A percentile compares a stretch with the other conserved stretches of the same genome.
phyloP scores from a whole-genome alignment of 2,113 vertebrate genomes.

The Cephalopholis sonnerati region DNA sequence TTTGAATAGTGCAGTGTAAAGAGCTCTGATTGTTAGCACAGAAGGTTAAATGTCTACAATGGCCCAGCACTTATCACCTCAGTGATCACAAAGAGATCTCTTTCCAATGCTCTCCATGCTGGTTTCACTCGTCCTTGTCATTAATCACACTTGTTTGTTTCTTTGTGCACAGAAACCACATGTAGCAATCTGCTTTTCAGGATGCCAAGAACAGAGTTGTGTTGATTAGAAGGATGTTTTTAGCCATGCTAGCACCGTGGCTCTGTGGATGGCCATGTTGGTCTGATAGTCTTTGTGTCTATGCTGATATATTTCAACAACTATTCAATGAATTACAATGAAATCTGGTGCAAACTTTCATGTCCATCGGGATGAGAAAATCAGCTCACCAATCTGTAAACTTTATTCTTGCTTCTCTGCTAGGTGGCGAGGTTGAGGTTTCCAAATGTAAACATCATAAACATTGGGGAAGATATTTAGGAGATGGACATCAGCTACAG shows the following conservation, averaged over 20 bases:
- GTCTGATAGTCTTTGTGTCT: not conserved
- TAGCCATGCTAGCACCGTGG: not conserved
- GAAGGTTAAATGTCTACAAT: conserved; percentile 20
- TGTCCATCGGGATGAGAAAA: too few species aligned
- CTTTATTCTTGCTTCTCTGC: too few species aligned
- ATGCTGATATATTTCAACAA: too few species aligned
- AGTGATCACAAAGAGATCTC: not conserved
- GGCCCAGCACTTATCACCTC: not conserved
- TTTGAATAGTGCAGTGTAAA: conserved; percentile 22
- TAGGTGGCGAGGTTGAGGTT: too few species aligned
- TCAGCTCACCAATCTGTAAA: too few species aligned
- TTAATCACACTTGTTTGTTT: not conserved
- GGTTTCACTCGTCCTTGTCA: not conserved
- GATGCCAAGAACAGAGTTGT: conserved; percentile 2
- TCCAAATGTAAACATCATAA: too few species aligned
- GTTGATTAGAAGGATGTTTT: conserved; percentile 3
- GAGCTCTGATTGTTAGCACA: conserved; percentile 8
- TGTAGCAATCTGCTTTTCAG: not conserved
- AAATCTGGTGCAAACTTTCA: too few species aligned
- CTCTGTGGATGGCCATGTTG: not conserved
- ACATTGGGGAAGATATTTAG: too few species aligned
- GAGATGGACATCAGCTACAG: too few species aligned
- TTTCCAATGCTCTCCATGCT: not conserved
- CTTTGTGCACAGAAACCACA: not conserved
- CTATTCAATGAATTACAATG: too few species aligned